These are phyloP conservation scores for Catostomus latipinnis DNA, from an alignment of 2,797 vertebrate genomes.

Conservation along the genomic window DNA sequence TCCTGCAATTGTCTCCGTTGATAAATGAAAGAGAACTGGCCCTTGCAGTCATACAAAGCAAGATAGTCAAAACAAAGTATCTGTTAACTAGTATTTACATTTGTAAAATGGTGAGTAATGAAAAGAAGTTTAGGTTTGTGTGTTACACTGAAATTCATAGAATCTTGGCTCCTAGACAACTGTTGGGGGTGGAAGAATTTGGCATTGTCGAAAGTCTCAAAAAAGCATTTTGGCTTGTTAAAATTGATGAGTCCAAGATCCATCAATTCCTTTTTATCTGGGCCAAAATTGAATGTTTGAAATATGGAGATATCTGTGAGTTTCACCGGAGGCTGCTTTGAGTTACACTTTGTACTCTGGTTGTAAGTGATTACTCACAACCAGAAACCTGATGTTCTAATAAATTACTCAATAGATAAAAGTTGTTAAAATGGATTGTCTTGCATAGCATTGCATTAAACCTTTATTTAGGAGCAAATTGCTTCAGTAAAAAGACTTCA, in stretches of 20 bases:
- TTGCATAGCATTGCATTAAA: not conserved
- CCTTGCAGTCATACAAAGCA: conserved; percentile 15
- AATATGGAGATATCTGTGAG: conserved; percentile 6
- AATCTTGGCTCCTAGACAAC: not conserved
- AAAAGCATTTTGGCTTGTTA: conserved; percentile 16
- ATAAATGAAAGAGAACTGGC: not conserved
- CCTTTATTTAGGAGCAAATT: conserved; percentile 9
- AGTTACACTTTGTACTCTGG: not conserved
- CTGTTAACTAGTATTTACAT: not conserved
- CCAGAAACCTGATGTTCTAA: conserved; percentile 6
- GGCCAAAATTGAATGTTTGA: conserved; percentile 28
- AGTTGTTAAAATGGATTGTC: not conserved
- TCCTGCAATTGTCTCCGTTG: conserved; percentile 44
- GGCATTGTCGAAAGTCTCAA: conserved; percentile 11
- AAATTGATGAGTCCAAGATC: conserved; percentile 28
- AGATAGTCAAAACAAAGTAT: conserved; percentile 18
- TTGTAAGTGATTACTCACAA: conserved; percentile 1
- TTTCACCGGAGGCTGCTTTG: not conserved
- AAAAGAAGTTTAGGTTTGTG: conserved; percentile 8
- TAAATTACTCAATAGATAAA: not conserved
- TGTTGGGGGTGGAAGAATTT: not conserved
- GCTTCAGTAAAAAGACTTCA: conserved; percentile 5
- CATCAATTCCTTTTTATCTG: not conserved
- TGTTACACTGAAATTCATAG: not conserved
- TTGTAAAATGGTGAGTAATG: conserved; percentile 8